Base-by-base conservation (phyloP, 2,113 vertebrate species). In the Fregetta grallaria region DNA sequence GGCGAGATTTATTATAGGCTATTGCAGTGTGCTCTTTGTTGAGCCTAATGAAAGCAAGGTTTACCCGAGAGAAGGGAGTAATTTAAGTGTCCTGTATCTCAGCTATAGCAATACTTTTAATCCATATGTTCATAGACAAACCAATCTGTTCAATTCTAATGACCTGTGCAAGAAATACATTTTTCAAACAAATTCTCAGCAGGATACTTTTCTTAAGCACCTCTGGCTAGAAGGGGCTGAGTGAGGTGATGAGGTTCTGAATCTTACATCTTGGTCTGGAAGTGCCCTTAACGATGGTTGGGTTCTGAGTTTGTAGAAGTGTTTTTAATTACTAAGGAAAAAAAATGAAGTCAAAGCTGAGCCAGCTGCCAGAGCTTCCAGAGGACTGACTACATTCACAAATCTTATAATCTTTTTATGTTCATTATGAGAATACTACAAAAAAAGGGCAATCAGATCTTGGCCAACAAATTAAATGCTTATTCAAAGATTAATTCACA, bases 401-500 rank as follows among this genome's bases (percentile, higher is more conserved):
- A 91, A 86, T 97, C 94, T 94, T 96, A 81, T 97, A 96, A 95
- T 94, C 53, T 92, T 96, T 97, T 93, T 91, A 97, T 88, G 90
- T 95, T 95, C 96, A 97, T 96, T 96, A 94, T 86, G 94, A 97
- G 95, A 91, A 97, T 87, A 73, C 74, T 92, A 90, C 59, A 75
- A 70, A 94, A 87, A 84, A 79, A 21, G 12, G 65, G 77, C 71
- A 95, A 95, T 95, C 94, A 91, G n/a, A 86, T 58, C 91, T 94
- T 95, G 74, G 97, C 94, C 95, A 97, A 92, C 71, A 91, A 97
- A 97, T 95, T 91, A 96, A 97, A 81, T 85, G 88, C 95, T 96
- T 97, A 93, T 96, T 95, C 96, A 91, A 95, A 96, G 86, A 96
- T 97, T 96, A 98, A 97, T 95, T 96, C 88, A 79, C 70, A 92